A percentile compares a stretch with the other conserved stretches of the same genome.
These are phyloP conservation scores for Dasyprocta punctata DNA, from an alignment of 2,113 vertebrate species.

Conservation along the genomic window DNA sequence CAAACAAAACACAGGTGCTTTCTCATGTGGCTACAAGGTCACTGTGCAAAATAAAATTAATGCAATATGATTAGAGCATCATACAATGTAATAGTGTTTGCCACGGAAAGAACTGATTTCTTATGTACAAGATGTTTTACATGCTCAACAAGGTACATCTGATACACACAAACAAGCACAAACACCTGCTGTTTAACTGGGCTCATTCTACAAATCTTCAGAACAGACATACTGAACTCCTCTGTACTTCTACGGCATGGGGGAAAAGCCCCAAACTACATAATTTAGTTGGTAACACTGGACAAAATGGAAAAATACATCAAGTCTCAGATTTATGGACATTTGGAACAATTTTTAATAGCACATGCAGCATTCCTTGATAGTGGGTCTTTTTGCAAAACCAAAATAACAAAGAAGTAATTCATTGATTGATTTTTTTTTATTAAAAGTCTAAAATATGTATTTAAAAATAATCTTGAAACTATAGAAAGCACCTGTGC, in stretches of 20 bases:
- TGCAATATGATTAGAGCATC: conserved; percentile 66
- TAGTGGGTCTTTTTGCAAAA: conserved; percentile 99
- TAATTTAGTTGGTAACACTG: conserved; percentile 84
- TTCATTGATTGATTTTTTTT: conserved; percentile 79
- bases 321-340: conserved; percentile 89
- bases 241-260: conserved; percentile 77
- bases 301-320: conserved; percentile 88
- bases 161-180: conserved; percentile 83
- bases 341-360: conserved; percentile 88
- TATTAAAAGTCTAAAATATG: conserved; percentile 87
- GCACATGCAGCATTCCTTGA: conserved; percentile 94
- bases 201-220: conserved; percentile 82
- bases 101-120: conserved; percentile 68
- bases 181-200: conserved; percentile 76
- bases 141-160: conserved; percentile 81
- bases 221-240: conserved; percentile 81
- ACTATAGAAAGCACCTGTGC: conserved; percentile 87
- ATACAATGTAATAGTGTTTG: conserved; percentile 67
- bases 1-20: conserved; percentile 77
- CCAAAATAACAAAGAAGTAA: conserved; percentile 85
- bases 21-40: conserved; percentile 77
- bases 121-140: conserved; percentile 78
- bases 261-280: conserved; percentile 77
- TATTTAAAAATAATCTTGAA: conserved; percentile 85
- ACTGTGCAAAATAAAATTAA: conserved; percentile 85